Evolutionary conservation across 1,140 invertebrate genomes (phyloP).

Genomic region (Lysiphlebus fabarum): DNA sequence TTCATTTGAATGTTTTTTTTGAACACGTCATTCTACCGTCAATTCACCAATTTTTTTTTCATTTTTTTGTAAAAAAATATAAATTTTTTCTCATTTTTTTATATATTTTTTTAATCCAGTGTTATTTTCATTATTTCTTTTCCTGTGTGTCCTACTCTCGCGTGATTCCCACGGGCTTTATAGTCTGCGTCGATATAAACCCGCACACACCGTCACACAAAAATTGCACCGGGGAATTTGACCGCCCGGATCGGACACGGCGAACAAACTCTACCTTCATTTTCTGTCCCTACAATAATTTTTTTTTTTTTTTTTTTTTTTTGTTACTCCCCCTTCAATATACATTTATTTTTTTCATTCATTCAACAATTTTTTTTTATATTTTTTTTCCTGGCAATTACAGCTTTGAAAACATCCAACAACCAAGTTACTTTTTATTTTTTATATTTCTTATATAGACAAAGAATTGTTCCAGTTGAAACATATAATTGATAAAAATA

Average conservation of each 20-base stretch:
- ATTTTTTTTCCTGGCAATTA: constrained; percentile 20
- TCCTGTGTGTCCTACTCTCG: constrained; percentile 18
- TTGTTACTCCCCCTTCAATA: neutral
- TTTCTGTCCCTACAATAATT: neutral
- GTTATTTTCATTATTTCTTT: constrained; percentile 24
- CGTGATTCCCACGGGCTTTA: constrained; percentile 22
- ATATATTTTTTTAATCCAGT: constrained; percentile 8
- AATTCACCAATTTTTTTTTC: no score
- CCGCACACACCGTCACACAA: constrained; percentile 16
- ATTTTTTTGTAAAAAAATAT: no score
- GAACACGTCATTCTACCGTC: constrained; percentile 20
- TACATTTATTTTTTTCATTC: neutral
- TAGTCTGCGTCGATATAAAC: constrained; percentile 19
- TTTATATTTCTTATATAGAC: neutral
- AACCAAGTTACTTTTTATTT: constrained; percentile 2
- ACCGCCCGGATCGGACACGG: constrained; percentile 22
- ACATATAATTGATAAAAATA: no score
- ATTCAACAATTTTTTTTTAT: neutral
- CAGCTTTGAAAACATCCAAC: neutral
- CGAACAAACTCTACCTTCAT: neutral
- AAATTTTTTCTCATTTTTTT: constrained; percentile 12
- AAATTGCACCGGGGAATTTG: constrained; percentile 26
- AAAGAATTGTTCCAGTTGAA: no score
- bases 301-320: no score
- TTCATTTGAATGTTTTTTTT: neutral